Percentiles rank a stretch among this genome's conserved stretches.
These are phyloP conservation scores for Tipula lateralis DNA, from an alignment of 2,888 invertebrate species.

Conservation along the genomic window DNA sequence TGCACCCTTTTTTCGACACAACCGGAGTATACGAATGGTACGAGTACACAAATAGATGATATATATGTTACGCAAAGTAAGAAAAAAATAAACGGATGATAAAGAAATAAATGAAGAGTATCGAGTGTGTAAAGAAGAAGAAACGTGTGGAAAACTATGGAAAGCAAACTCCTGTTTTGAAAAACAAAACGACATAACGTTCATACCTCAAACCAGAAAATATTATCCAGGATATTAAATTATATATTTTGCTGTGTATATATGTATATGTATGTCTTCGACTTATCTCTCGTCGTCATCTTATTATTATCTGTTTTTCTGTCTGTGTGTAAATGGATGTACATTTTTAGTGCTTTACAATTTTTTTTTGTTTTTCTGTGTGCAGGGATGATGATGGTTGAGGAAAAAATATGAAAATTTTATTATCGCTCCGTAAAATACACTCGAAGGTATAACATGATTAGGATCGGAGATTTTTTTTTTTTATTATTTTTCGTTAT, in stretches of 20 bases:
- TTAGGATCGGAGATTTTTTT: slow-evolving; percentile 7
- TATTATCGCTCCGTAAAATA: neutral
- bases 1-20: neutral
- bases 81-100: neutral
- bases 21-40: too few species aligned
- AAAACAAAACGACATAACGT: neutral
- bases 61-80: neutral
- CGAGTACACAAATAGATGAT: neutral
- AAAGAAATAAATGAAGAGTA: neutral
- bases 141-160: neutral
- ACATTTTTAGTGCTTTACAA: neutral
- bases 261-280: neutral
- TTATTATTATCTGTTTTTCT: neutral
- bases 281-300: neutral
- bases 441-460: slow-evolving; percentile 24
- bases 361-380: neutral
- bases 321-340: neutral
- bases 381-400: neutral
- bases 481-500: neutral
- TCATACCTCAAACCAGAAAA: neutral
- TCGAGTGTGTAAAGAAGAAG: neutral
- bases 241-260: neutral
- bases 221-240: slow-evolving; percentile 24
- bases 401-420: neutral
- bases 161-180: neutral